Conservation (phyloP, 92 coral and sea anemone genomes). For the Paragorgia papillata region DNA sequence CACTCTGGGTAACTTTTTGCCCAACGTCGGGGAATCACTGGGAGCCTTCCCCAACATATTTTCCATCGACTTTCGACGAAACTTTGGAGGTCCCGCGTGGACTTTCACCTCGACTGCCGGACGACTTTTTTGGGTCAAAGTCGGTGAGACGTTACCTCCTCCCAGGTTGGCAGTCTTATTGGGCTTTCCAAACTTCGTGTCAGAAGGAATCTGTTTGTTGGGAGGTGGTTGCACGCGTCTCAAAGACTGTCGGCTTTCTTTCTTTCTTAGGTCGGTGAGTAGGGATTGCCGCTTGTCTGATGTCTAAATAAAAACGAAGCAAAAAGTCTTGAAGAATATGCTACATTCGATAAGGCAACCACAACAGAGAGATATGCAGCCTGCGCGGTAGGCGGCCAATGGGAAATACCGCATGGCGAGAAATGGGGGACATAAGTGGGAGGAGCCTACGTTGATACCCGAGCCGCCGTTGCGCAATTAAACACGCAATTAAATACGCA, state of each 20-base stretch:
- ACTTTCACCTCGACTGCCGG: background rate
- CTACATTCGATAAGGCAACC: too few relatives aligned
- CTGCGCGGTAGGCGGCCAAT: too few relatives aligned
- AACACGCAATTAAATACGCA: too few relatives aligned
- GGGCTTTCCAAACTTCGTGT: background rate
- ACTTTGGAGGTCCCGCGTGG: conserved; percentile 14
- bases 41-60: conserved; percentile 5
- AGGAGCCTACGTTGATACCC: too few relatives aligned
- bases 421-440: too few relatives aligned
- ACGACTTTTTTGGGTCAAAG: background rate
- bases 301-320: background rate
- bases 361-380: too few relatives aligned
- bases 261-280: conserved; percentile 75
- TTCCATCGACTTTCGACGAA: conserved; percentile 1
- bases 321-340: too few relatives aligned
- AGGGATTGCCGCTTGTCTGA: conserved; percentile 55
- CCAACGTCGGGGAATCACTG: conserved; percentile 10
- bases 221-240: conserved; percentile 65
- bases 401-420: too few relatives aligned
- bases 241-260: conserved; percentile 81
- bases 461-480: too few relatives aligned
- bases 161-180: background rate
- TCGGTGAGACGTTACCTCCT: background rate
- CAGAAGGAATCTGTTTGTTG: conserved; percentile 52
- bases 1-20: background rate